Base-by-base conservation (phyloP, 2,113 vertebrate genomes). In the Rhinopomastus cyanomelas region DNA sequence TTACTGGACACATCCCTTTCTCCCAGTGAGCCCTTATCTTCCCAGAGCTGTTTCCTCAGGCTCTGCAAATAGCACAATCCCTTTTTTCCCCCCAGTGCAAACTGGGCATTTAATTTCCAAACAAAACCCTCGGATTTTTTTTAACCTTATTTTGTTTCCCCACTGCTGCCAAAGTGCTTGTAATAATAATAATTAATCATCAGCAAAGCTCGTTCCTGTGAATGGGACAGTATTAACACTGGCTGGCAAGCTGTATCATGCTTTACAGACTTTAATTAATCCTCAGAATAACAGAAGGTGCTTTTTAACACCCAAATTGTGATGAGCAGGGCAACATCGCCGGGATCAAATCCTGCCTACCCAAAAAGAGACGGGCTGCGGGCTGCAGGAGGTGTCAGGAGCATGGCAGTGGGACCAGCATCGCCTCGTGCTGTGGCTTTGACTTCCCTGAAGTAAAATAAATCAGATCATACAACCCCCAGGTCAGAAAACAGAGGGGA, bases 121-220 rank as follows among this genome's bases (percentile, higher is more conserved):
- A 94, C 81, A 93, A 95, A 89, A 69, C 66, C 32, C 32, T 84
- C 1, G 3, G 52, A 77, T 49, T 20, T 27, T 13, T 34, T 21
- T 49, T 18, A 11, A 16, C 10, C 9, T 15, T 20, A 13, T 62
- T 30, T 46, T 46, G 55, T 37, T 15, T 5, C 27, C 49, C 34
- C 23, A 46, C 80, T 30, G n/a, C 67, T 93, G 84, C 89, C 86
- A 87, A 87, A 90, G 81, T 74, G 69, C 53, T 90, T 94, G 90
- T 89, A 96, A 92, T 90, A 92, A 92, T 94, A 94, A 91, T 83
- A 95, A 95, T 95, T 90, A 94, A 90, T 92, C 84, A 61, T 17
- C 56, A 94, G 76, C 66, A 57, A 79, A 76, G 86, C 88, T 81
- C 39, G 32, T 46, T 77, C 34, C 61, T 76, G 66, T 86, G 90